Percentiles rank a stretch among this genome's conserved stretches.
Conservation (phyloP, 2,797 vertebrate species). For the Urocyon cinereoargenteus region DNA sequence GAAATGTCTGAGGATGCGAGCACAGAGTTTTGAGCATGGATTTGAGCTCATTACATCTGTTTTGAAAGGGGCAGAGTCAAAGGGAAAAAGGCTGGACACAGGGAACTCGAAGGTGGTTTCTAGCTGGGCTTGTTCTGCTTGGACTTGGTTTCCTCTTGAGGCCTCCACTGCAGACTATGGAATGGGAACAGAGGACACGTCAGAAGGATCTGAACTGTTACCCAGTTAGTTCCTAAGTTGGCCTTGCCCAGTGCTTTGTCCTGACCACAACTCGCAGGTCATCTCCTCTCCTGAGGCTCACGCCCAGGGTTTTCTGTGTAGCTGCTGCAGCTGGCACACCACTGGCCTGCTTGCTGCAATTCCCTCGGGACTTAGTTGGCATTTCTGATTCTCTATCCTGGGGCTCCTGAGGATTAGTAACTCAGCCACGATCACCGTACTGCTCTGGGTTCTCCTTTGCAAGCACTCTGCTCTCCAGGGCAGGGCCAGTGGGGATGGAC, state of each 20-base stretch:
- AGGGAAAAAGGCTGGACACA: neutral
- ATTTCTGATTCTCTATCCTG: neutral
- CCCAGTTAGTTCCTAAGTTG: neutral
- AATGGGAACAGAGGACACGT: neutral
- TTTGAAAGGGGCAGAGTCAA: neutral
- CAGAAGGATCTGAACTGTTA: neutral
- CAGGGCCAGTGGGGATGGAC: neutral
- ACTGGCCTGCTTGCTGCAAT: rapidly evolving
- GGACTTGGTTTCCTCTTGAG: neutral
- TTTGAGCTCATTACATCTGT: neutral
- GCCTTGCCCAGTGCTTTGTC: neutral
- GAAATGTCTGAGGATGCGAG: neutral
- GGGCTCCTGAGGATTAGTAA: no score
- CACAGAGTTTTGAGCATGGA: no score
- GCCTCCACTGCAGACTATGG: neutral
- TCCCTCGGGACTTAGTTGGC: neutral
- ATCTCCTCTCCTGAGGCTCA: neutral
- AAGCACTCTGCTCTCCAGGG: neutral
- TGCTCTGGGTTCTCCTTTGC: neutral
- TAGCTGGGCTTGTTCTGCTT: neutral
- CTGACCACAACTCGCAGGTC: neutral
- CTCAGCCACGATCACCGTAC: neutral
- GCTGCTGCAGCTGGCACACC: neutral
- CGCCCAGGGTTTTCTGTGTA: rapidly evolving
- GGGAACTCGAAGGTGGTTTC: neutral